Evolutionary conservation across 2,113 vertebrate genomes (phyloP).

Genomic region (Phylloscopus trochiloides): DNA sequence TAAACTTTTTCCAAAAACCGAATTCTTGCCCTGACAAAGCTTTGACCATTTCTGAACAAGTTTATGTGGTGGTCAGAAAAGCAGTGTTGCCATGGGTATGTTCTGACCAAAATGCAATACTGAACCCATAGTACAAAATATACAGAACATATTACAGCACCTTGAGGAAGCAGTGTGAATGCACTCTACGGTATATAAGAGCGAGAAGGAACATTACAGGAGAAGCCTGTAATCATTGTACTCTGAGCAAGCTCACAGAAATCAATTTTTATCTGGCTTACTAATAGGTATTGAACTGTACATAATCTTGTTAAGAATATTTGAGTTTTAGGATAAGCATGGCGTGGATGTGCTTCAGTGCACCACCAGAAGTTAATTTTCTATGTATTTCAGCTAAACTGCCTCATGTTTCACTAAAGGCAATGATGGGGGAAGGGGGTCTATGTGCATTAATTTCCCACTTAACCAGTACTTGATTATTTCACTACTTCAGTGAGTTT

Average conservation of each 20-base stretch:
- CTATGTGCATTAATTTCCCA: not conserved
- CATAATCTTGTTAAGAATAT: not conserved
- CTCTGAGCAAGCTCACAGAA: not conserved
- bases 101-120: not conserved
- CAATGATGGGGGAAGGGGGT: accelerated
- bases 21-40: not conserved
- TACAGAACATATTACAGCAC: not conserved
- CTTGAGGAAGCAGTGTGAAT: not conserved
- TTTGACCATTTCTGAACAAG: not conserved
- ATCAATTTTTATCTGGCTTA: not conserved
- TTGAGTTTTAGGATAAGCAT: not conserved
- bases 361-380: not conserved
- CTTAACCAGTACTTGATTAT: not conserved
- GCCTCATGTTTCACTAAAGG: not conserved
- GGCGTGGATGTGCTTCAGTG: not conserved
- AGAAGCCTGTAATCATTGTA: not conserved
- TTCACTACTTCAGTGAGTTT: not conserved
- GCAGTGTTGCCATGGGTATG: not conserved
- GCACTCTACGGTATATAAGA: not conserved
- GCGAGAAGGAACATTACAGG: not conserved
- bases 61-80: not conserved
- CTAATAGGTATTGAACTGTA: not conserved
- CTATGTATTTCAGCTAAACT: not conserved
- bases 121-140: not conserved
- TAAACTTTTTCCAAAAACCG: not conserved